A percentile compares a stretch with the other conserved stretches of the same genome.
Evolutionary conservation across 2,888 invertebrate genomes (phyloP).

Genomic region (Linyphia triangularis): DNA sequence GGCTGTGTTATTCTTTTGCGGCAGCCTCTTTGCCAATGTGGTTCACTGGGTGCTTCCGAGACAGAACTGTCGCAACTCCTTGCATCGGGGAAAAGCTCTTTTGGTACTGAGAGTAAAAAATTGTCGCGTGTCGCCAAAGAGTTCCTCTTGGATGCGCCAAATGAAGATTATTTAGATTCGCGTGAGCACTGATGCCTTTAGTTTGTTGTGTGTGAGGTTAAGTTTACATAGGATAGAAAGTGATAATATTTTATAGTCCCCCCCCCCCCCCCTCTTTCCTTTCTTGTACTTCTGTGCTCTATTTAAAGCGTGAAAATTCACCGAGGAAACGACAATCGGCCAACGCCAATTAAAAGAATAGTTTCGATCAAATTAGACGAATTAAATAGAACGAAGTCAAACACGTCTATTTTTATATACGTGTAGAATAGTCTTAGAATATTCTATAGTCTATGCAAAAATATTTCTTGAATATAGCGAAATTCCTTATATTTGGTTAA

Average conservation of each 20-base stretch:
- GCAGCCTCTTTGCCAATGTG: slow-evolving; percentile 43
- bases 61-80: slow-evolving; percentile 39
- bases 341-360: too few species aligned
- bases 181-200: neutral
- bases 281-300: neutral
- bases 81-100: slow-evolving; percentile 21
- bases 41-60: neutral
- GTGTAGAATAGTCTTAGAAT: too few species aligned
- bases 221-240: neutral
- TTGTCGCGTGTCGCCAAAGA: slow-evolving; percentile 52
- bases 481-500: too few species aligned
- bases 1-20: slow-evolving; percentile 58
- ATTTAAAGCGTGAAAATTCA: too few species aligned
- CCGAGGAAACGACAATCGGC: too few species aligned
- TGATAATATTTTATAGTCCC: slow-evolving; percentile 3
- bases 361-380: too few species aligned
- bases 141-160: slow-evolving; percentile 45
- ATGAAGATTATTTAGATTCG: slow-evolving; percentile 48
- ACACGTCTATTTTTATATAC: too few species aligned
- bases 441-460: too few species aligned
- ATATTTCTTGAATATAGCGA: too few species aligned
- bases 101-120: slow-evolving; percentile 15
- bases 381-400: too few species aligned
- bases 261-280: too few species aligned
- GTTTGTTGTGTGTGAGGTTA: too few species aligned